phyloP scores from a whole-genome alignment of 2,113 vertebrate genomes.

The Ia io region DNA sequence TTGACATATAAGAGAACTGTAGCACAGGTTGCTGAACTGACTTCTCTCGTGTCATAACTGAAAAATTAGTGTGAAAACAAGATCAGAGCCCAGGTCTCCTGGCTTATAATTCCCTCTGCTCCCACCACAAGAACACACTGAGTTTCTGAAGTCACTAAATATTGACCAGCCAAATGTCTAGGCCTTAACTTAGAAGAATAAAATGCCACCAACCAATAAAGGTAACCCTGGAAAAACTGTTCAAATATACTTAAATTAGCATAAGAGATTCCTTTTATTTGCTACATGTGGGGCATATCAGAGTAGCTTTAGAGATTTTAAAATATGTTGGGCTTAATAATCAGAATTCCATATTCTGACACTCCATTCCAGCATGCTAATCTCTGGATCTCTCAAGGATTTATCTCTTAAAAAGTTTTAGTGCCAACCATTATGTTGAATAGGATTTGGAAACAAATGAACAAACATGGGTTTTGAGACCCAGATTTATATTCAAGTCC shows the following conservation, averaged over 20 bases:
- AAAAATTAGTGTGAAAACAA: not conserved
- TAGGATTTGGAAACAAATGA: not conserved
- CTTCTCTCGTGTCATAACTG: not conserved
- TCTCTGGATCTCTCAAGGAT: not conserved
- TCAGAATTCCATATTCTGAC: not conserved
- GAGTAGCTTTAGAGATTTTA: slow-evolving; percentile 6
- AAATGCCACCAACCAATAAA: not conserved
- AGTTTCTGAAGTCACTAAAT: not conserved
- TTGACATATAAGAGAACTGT: not conserved
- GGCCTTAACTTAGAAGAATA: not conserved
- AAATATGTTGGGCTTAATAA: not conserved
- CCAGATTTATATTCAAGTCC: not conserved
- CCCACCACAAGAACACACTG: not conserved
- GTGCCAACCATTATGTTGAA: not conserved
- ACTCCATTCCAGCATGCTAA: not conserved
- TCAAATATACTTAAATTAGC: not conserved
- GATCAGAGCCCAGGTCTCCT: not conserved
- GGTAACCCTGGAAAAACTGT: not conserved
- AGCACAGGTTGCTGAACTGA: not conserved
- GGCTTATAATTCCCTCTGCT: not conserved
- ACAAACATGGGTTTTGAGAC: not conserved
- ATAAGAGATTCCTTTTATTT: not conserved
- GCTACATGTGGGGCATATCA: not conserved
- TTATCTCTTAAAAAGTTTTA: not conserved
- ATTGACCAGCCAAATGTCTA: not conserved